Conservation (phyloP, 2,888 invertebrate species). For the Spisula subtruncata region DNA sequence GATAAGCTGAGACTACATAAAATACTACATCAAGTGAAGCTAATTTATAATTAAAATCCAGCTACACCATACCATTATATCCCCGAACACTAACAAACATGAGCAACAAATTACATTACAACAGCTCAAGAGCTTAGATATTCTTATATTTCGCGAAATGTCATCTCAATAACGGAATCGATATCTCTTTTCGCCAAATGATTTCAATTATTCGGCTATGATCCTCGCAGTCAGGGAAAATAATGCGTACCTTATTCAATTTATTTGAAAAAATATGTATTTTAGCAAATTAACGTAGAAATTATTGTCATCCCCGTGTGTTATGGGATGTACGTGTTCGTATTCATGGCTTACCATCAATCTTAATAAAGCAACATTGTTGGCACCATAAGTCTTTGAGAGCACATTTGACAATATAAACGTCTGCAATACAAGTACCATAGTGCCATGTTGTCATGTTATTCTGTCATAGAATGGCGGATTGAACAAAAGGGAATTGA, state of each 20-base stretch:
- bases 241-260: not conserved
- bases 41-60: too few relatives aligned
- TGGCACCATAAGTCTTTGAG: too few relatives aligned
- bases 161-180: conserved; percentile 5
- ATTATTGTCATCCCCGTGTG: not conserved
- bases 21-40: too few relatives aligned
- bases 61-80: too few relatives aligned
- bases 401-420: too few relatives aligned
- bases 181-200: not conserved
- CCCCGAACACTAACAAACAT: too few relatives aligned
- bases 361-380: too few relatives aligned
- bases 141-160: not conserved
- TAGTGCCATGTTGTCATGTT: too few relatives aligned
- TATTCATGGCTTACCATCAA: not conserved
- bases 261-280: conserved; percentile 10
- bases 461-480: too few relatives aligned
- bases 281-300: not conserved
- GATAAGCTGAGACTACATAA: too few relatives aligned
- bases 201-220: not conserved
- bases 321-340: conserved; percentile 4
- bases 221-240: not conserved
- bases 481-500: too few relatives aligned
- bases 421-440: too few relatives aligned
- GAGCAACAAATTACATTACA: not conserved
- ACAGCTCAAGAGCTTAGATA: not conserved